Evolutionary conservation across 2,888 invertebrate species (phyloP).

Genomic region (Netelia inedita): DNA sequence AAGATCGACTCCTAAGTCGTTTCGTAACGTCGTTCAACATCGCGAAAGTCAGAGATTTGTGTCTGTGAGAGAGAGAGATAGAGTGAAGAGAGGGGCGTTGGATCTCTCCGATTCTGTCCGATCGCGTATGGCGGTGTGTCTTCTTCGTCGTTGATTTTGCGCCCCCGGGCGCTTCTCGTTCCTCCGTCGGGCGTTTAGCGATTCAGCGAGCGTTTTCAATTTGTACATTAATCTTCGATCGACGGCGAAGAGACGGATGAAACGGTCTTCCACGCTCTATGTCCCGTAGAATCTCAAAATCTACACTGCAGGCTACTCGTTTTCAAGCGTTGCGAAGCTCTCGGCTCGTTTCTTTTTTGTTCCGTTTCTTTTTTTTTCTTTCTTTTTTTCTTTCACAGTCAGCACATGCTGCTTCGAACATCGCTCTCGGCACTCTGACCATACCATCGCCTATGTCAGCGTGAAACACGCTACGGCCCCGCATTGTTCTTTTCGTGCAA

Average conservation of each 20-base stretch:
- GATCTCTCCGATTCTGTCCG: slow-evolving; percentile 3
- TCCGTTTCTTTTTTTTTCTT: slow-evolving; percentile 13
- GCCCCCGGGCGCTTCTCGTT: slow-evolving; percentile 10
- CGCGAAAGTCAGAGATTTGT: slow-evolving; percentile 1
- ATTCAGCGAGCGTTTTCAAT: slow-evolving; percentile 78
- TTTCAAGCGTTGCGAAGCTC: slow-evolving; percentile 18
- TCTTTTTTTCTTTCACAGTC: slow-evolving; percentile 6
- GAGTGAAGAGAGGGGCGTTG: too few relatives aligned
- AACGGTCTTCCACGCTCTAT: slow-evolving; percentile 42
- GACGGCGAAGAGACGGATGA: slow-evolving; percentile 51
- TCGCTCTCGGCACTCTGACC: slow-evolving; percentile 13
- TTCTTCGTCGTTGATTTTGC: slow-evolving; percentile 4
- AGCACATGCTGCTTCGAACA: slow-evolving; percentile 18
- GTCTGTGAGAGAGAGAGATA: too few relatives aligned
- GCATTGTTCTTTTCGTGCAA: not conserved
- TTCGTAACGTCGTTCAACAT: slow-evolving; percentile 47
- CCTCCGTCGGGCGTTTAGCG: slow-evolving; percentile 67
- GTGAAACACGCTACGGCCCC: not conserved
- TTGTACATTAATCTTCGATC: slow-evolving; percentile 77
- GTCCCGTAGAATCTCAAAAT: slow-evolving; percentile 59
- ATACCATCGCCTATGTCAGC: slow-evolving; percentile 10
- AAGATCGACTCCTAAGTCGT: too few relatives aligned
- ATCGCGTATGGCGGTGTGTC: slow-evolving; percentile 14
- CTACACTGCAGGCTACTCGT: slow-evolving; percentile 24
- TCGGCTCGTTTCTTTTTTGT: not conserved